Conservation (phyloP, 2,113 vertebrate genomes). For the Parus major region DNA sequence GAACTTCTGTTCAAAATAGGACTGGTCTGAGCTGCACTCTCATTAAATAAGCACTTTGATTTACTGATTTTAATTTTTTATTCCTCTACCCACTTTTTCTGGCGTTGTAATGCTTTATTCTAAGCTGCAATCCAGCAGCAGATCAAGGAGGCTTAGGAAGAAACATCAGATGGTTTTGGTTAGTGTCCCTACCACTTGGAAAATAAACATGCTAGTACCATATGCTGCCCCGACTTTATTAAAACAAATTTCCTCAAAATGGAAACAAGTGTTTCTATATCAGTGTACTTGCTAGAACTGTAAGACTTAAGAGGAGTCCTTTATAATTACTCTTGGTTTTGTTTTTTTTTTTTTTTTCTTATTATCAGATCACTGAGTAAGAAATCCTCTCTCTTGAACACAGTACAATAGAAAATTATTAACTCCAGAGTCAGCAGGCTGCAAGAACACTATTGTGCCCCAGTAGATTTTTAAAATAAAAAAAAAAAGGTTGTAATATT, state of each 20-base stretch:
- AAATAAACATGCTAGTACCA: conserved; percentile 31
- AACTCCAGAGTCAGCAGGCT: neutral
- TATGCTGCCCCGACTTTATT: conserved; percentile 27
- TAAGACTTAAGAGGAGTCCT: neutral
- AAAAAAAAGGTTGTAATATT: neutral
- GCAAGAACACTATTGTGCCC: neutral
- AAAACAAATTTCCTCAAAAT: conserved; percentile 2
- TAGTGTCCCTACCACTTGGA: conserved; percentile 9
- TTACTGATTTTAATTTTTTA: neutral
- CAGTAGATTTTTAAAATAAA: neutral
- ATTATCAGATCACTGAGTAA: neutral
- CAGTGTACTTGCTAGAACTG: neutral
- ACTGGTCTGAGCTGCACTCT: neutral
- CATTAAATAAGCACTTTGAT: neutral
- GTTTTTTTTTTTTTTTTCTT: neutral
- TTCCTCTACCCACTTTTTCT: neutral
- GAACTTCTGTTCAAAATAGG: neutral
- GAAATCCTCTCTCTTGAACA: neutral
- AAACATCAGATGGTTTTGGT: conserved; percentile 57
- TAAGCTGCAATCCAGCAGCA: conserved; percentile 60
- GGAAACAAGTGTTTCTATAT: neutral
- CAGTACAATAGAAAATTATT: neutral
- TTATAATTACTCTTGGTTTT: neutral
- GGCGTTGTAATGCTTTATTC: neutral
- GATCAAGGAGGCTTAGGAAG: conserved; percentile 66